These are phyloP conservation scores for Anoplophora glabripennis DNA, from an alignment of 1,140 invertebrate species.

Conservation along the genomic window DNA sequence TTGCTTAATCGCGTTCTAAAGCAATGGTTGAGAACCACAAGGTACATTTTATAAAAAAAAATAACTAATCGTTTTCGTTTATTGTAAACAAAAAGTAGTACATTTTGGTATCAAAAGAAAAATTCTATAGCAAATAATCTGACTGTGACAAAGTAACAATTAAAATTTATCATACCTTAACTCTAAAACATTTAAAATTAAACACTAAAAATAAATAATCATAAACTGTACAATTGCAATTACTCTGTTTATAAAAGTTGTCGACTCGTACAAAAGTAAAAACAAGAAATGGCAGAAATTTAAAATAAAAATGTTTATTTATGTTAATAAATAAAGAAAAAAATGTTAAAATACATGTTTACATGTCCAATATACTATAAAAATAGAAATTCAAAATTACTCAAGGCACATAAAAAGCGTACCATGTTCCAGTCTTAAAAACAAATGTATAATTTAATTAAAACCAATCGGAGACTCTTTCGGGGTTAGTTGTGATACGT, in stretches of 20 bases:
- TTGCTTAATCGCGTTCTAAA: too few species aligned
- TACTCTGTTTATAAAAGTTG: background rate
- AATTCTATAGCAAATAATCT: slow-evolving; percentile 1
- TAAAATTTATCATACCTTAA: background rate
- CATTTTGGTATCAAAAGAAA: slow-evolving; percentile 13
- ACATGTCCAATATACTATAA: background rate
- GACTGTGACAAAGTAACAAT: background rate
- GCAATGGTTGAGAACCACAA: too few species aligned
- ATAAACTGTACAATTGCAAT: slow-evolving; percentile 11
- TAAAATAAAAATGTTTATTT: slow-evolving; percentile 3
- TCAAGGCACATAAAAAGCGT: slow-evolving; percentile 7
- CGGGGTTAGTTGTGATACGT: slow-evolving; percentile 35
- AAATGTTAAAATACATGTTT: background rate
- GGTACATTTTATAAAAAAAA: too few species aligned
- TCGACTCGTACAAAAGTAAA: background rate
- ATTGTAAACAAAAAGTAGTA: background rate
- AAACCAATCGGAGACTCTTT: slow-evolving; percentile 15
- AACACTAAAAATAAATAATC: slow-evolving; percentile 10
- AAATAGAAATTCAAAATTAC: background rate
- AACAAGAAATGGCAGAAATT: slow-evolving; percentile 1
- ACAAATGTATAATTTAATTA: background rate
- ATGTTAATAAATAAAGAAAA: background rate
- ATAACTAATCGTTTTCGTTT: too few species aligned
- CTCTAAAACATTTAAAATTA: slow-evolving; percentile 2
- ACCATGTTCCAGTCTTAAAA: slow-evolving; percentile 4